Base-by-base conservation (phyloP, 2,113 vertebrate genomes). In the Lethenteron camtschaticum region DNA sequence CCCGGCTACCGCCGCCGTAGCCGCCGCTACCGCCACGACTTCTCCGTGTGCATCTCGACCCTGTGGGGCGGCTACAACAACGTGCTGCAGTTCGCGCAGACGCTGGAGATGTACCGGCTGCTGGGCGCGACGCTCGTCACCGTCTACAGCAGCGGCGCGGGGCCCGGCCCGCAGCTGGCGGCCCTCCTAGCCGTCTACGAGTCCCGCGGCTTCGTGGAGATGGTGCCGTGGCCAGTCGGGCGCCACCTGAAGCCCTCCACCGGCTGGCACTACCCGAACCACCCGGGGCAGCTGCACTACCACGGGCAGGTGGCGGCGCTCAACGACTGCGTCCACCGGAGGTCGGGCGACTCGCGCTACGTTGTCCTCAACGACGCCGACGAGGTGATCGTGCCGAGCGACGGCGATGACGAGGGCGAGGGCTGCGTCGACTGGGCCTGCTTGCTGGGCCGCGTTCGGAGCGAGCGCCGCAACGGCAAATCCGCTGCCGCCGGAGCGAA, bases 31-130 rank as follows among this genome's bases (percentile, higher is more conserved):
- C 41, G 41, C 41, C 41, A 76, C 12, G 78, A 84, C 71, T 83
- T 88, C 72, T 85, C 83, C 0, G 73, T 86, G 8, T 88, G 85
- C 69, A 77, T 86, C 71, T 86, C 85, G 58, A 75, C 70, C 66
- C 77, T 86, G 72, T 86, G 82, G 75, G 82, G 77, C 2, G 70
- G 73, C 12, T 85, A 81, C 74, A 83, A 82, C 73, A 88, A 85
- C 0, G 77, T 83, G 57, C 77, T 87, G 69, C 84, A 86, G 74
- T 81, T 80, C 68, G 79, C 81, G 58, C 83, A 85, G 74, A 78
- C 76, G 10, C 72, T 83, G 72, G 85, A 86, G 75, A 82, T 84
- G 79, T 86, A 84, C 77, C 85, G 79, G 78, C 71, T 85, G 71
- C 78, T 85, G 14, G 83, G 83, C 11, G 78, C 77, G 1, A 71